Percentiles rank a stretch among this genome's conserved stretches.
Evolutionary conservation across 2,113 vertebrate species (phyloP).

Genomic region (Aphyosemion australe): DNA sequence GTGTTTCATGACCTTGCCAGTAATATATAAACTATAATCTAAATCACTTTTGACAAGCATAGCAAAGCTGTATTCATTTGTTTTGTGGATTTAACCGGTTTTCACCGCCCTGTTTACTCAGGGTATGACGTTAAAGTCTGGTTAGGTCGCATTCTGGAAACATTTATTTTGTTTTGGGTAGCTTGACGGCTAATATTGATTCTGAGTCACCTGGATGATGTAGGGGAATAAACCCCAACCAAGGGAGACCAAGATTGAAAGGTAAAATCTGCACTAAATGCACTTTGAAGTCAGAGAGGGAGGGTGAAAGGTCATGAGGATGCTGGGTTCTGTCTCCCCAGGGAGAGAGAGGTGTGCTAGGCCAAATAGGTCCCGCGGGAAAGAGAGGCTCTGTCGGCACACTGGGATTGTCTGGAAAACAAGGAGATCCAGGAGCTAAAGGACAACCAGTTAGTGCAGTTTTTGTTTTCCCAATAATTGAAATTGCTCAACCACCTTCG

Average conservation of each 20-base stretch:
- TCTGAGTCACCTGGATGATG: background rate
- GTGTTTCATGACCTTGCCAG: conserved; percentile 2
- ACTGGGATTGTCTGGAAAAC: conserved; percentile 85
- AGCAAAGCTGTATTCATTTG: conserved; percentile 20
- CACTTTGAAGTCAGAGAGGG: background rate
- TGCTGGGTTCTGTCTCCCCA: conserved; percentile 47
- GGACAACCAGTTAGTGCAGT: conserved; percentile 87
- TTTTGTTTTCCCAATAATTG: background rate
- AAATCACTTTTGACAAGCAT: conserved; percentile 15
- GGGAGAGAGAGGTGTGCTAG: conserved; percentile 90
- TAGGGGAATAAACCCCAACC: background rate
- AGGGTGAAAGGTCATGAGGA: background rate
- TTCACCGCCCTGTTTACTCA: background rate
- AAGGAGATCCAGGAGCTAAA: conserved; percentile 85
- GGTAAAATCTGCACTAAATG: background rate
- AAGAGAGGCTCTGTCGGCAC: conserved; percentile 85
- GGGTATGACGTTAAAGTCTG: background rate
- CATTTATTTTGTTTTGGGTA: background rate
- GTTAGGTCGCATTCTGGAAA: background rate
- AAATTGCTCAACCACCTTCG: background rate
- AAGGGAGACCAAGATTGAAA: background rate
- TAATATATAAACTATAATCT: conserved; percentile 19
- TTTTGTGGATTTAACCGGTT: background rate
- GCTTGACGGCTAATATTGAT: background rate
- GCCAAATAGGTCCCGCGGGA: conserved; percentile 86